Conservation (phyloP, 2,797 vertebrate genomes). For the Myotis myotis region DNA sequence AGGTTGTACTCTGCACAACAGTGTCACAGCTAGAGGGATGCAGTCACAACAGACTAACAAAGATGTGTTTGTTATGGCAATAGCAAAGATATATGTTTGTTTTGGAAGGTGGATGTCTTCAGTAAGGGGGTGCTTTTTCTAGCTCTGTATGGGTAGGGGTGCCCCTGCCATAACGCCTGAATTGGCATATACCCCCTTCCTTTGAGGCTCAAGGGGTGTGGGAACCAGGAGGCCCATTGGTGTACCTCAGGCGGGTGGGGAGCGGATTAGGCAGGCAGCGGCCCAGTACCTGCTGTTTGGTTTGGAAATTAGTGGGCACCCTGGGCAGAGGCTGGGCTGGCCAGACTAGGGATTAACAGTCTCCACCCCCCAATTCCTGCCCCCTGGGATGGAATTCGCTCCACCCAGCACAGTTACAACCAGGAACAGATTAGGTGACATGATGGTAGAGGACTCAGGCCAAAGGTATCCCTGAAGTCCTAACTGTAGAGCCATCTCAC, state of each 20-base stretch:
- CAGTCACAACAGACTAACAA: not conserved
- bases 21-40: not conserved
- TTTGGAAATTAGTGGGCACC: slow-evolving; percentile 73
- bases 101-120: not conserved
- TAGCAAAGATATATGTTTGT: too few species aligned
- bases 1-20: not conserved
- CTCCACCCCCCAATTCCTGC: slow-evolving; percentile 29
- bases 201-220: not conserved
- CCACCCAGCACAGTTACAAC: not conserved
- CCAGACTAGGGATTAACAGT: slow-evolving; percentile 73
- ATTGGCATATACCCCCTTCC: not conserved
- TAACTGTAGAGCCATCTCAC: not conserved
- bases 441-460: not conserved
- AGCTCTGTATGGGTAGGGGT: not conserved
- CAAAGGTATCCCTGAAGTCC: not conserved
- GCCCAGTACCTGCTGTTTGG: slow-evolving; percentile 68
- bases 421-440: not conserved
- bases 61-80: not conserved
- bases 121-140: not conserved
- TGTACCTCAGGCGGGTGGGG: slow-evolving; percentile 34
- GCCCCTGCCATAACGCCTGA: not conserved
- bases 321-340: slow-evolving; percentile 65
- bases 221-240: slow-evolving; percentile 41
- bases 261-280: slow-evolving; percentile 61
- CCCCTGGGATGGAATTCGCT: not conserved